Conservation (phyloP, 1,140 invertebrate species). For the Tetramorium alpestre region DNA sequence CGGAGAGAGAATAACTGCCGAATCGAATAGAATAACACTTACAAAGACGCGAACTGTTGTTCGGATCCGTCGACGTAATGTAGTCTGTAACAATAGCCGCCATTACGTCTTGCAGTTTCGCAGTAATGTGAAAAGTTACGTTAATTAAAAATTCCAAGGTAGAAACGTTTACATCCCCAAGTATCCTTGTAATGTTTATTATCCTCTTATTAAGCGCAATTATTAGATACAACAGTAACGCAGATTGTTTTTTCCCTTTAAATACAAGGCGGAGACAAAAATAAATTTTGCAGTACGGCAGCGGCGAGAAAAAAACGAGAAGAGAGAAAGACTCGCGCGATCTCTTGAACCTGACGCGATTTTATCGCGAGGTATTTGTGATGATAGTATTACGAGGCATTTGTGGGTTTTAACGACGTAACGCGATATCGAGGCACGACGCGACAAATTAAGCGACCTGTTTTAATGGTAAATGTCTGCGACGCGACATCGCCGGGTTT, state of each 20-base stretch:
- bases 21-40: constrained; percentile 49
- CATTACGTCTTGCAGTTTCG: neutral
- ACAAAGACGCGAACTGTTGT: neutral
- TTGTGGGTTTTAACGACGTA: constrained; percentile 19
- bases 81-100: constrained; percentile 20
- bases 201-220: constrained; percentile 5
- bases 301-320: neutral
- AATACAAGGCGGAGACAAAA: neutral
- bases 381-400: constrained; percentile 10
- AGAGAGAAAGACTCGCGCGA: neutral
- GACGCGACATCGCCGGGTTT: constrained; percentile 20
- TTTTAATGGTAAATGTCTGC: constrained; percentile 36
- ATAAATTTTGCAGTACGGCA: neutral
- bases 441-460: constrained; percentile 49
- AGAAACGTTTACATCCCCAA: neutral
- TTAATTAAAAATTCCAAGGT: constrained; percentile 31
- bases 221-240: neutral
- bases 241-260: neutral
- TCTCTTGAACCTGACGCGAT: neutral
- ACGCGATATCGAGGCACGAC: neutral
- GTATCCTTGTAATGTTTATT: neutral
- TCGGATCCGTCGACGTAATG: neutral
- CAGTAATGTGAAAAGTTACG: neutral
- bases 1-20: constrained; percentile 19
- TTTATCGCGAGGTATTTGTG: neutral